phyloP scores from a whole-genome alignment of 2,888 invertebrate species.

The Ernsta delagoae region DNA sequence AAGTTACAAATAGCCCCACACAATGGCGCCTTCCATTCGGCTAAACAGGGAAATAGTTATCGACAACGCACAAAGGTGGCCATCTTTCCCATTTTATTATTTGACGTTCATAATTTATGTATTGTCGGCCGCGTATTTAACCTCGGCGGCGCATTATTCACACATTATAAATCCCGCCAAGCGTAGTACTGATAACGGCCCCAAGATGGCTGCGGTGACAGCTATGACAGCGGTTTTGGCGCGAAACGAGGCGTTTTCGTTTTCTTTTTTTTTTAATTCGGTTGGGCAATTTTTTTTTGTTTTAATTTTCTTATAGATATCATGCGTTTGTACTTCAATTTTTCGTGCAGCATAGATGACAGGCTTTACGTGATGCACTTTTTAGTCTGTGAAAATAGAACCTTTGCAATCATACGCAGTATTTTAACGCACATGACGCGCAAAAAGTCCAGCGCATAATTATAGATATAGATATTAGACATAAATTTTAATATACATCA shows the following conservation, averaged over 20 bases:
- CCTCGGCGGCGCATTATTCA: slow-evolving; percentile 74
- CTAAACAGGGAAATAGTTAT: slow-evolving; percentile 78
- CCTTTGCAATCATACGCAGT: no score
- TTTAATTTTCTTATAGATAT: background rate
- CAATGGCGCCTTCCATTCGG: slow-evolving; percentile 66
- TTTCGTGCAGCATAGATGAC: no score
- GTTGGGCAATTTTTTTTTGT: slow-evolving; percentile 16
- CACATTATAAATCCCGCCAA: slow-evolving; percentile 81
- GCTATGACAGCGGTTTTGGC: slow-evolving; percentile 70
- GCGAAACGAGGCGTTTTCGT: slow-evolving; percentile 50
- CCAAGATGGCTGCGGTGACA: slow-evolving; percentile 71
- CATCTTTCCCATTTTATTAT: slow-evolving; percentile 49
- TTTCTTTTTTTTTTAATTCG: slow-evolving; percentile 35
- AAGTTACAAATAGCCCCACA: slow-evolving; percentile 47
- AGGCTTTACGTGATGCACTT: no score
- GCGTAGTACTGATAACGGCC: slow-evolving; percentile 76
- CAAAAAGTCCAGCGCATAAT: no score
- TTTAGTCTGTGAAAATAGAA: no score
- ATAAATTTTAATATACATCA: no score
- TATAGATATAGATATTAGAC: no score
- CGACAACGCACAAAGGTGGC: slow-evolving; percentile 54
- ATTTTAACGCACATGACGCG: no score
- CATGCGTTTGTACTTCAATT: no score
- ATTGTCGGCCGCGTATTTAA: slow-evolving; percentile 79
- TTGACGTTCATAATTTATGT: slow-evolving; percentile 77